Percentiles rank a stretch among this genome's conserved stretches.
Conservation (phyloP, 2,113 vertebrate genomes). For the Boleophthalmus pectinirostris region DNA sequence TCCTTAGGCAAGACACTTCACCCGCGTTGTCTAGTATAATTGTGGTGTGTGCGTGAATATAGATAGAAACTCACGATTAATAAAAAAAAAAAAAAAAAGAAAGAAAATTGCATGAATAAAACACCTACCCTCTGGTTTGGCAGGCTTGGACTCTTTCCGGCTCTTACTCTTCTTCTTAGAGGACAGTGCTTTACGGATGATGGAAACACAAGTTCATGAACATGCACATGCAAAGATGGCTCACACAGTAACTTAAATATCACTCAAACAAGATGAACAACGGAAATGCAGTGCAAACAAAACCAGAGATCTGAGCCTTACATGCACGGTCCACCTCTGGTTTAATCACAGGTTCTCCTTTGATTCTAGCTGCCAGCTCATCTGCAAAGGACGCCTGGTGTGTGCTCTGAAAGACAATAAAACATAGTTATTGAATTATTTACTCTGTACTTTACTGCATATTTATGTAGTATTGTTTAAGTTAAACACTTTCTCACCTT, state of each 20-base stretch:
- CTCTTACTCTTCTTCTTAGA: constrained; percentile 81
- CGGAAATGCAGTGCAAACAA: not conserved
- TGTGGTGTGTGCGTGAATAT: not conserved
- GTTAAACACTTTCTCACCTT: constrained; percentile 31
- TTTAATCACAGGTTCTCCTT: constrained; percentile 75
- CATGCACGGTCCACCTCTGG: constrained; percentile 72
- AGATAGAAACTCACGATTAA: not conserved
- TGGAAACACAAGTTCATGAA: constrained; percentile 52
- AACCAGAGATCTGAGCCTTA: constrained; percentile 60
- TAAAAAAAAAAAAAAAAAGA: not conserved
- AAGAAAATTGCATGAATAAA: not conserved
- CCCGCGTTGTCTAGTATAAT: too few species aligned
- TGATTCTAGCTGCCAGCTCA: constrained; percentile 92
- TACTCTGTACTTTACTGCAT: not conserved
- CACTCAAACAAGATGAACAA: not conserved
- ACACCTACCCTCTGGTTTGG: constrained; percentile 79
- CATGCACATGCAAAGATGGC: constrained; percentile 48
- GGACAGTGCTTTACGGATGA: constrained; percentile 67
- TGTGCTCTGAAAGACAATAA: constrained; percentile 62
- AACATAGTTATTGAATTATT: constrained; percentile 23
- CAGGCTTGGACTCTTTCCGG: constrained; percentile 78
- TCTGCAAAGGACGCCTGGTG: constrained; percentile 86
- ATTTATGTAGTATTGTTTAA: not conserved
- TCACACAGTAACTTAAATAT: not conserved
- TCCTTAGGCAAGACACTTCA: too few species aligned